phyloP scores from a whole-genome alignment of 2,888 invertebrate species.

The Omphaloscelis lunosa region DNA sequence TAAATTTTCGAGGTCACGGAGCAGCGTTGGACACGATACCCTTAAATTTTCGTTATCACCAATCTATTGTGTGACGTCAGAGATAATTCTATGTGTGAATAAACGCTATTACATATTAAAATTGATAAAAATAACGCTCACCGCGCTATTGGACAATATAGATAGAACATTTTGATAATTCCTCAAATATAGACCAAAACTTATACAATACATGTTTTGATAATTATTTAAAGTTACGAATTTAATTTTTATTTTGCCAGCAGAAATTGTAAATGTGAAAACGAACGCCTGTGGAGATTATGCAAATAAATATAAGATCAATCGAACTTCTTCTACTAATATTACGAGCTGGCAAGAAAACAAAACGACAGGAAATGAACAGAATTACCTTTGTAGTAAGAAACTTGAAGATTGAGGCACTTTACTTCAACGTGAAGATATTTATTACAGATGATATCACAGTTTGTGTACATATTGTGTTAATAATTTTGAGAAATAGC shows the following conservation, averaged over 20 bases:
- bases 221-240: conserved; percentile 22
- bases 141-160: conserved; percentile 33
- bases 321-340: conserved; percentile 49
- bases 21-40: conserved; percentile 73
- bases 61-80: conserved; percentile 76
- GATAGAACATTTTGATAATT: conserved; percentile 57
- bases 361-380: conserved; percentile 56
- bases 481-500: conserved; percentile 35
- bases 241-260: conserved; percentile 24
- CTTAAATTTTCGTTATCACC: conserved; percentile 78
- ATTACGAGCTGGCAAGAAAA: conserved; percentile 39
- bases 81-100: conserved; percentile 71
- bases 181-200: conserved; percentile 20
- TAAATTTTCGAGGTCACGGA: conserved; percentile 80
- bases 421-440: conserved; percentile 37
- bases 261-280: conserved; percentile 36
- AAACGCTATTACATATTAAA: conserved; percentile 65
- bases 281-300: conserved; percentile 26
- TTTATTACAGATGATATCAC: conserved; percentile 46
- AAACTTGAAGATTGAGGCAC: conserved; percentile 44
- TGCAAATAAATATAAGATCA: conserved; percentile 54
- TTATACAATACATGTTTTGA: conserved; percentile 24
- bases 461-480: conserved; percentile 41
- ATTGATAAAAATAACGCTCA: conserved; percentile 63
- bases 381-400: conserved; percentile 54